These are phyloP conservation scores for Volucella zonaria DNA, from an alignment of 2,888 invertebrate genomes.

Conservation along the genomic window DNA sequence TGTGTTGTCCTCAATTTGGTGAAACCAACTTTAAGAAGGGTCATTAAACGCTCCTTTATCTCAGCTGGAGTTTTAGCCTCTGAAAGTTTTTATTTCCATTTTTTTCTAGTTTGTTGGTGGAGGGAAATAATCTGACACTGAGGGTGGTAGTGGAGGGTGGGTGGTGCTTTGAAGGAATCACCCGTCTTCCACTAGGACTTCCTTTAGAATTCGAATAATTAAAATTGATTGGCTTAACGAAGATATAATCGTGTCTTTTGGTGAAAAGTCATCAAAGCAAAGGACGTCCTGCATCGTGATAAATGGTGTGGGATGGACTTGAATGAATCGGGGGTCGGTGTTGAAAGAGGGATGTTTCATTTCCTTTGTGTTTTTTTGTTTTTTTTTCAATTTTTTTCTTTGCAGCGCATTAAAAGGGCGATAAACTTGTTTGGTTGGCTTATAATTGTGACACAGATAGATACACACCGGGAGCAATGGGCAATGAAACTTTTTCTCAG, in stretches of 20 bases:
- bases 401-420: conserved; percentile 47
- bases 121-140: no score
- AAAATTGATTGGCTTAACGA: conserved; percentile 74
- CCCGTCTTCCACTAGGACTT: conserved; percentile 6
- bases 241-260: conserved; percentile 69
- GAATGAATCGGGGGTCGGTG: no score
- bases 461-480: conserved; percentile 2
- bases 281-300: conserved; percentile 19
- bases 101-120: no score
- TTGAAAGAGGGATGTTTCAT: conserved; percentile 6
- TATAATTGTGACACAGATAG: conserved; percentile 46
- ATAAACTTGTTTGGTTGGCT: conserved; percentile 62
- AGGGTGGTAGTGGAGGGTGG: no score
- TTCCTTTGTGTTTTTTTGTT: conserved; percentile 2
- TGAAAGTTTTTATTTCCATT: conserved; percentile 23
- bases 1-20: conserved; percentile 15
- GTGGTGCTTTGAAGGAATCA: no score
- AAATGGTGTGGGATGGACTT: no score
- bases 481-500: conserved; percentile 6
- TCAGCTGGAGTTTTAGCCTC: conserved; percentile 10
- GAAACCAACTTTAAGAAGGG: conserved; percentile 47
- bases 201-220: conserved; percentile 65
- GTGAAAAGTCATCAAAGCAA: conserved; percentile 38
- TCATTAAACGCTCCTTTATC: conserved; percentile 62
- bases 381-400: neutral